phyloP scores from a whole-genome alignment of 2,797 vertebrate species.

The Takifugu rubripes region DNA sequence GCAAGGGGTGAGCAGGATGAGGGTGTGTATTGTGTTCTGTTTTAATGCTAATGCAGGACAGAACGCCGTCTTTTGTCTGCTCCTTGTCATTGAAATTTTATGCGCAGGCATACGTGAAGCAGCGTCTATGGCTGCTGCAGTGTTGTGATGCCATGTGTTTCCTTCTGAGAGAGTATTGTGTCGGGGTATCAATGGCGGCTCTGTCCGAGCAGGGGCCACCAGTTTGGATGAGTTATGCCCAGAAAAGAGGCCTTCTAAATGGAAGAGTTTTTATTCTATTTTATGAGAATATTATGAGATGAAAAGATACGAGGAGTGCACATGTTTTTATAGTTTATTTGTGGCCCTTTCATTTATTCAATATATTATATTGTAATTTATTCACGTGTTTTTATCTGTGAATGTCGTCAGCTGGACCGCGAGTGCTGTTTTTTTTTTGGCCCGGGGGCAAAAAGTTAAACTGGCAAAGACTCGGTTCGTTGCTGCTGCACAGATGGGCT shows the following conservation, averaged over 20 bases:
- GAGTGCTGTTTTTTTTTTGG: too few species aligned
- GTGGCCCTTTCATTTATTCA: too few species aligned
- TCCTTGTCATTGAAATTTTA: conserved; percentile 60
- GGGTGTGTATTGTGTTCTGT: conserved; percentile 13
- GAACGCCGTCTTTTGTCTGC: conserved; percentile 51
- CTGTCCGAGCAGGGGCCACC: conserved; percentile 43
- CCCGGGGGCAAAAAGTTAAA: too few species aligned
- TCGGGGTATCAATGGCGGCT: conserved; percentile 56
- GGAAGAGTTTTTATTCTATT: background rate
- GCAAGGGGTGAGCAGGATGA: conserved; percentile 11
- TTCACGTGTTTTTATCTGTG: too few species aligned
- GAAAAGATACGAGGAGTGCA: too few species aligned
- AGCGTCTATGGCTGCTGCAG: conserved; percentile 43
- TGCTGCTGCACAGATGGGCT: too few species aligned
- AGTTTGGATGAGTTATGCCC: conserved; percentile 22
- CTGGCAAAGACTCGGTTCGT: too few species aligned
- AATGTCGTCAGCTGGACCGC: too few species aligned
- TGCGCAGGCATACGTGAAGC: conserved; percentile 58
- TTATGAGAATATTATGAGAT: too few species aligned
- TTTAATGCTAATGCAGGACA: conserved; percentile 28
- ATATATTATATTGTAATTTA: too few species aligned
- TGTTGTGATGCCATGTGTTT: conserved; percentile 58
- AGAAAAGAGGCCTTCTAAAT: conserved; percentile 1
- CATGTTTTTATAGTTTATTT: too few species aligned
- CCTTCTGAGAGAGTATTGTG: conserved; percentile 65